Conservation (phyloP, 2,113 vertebrate genomes). For the Casuarius casuarius region DNA sequence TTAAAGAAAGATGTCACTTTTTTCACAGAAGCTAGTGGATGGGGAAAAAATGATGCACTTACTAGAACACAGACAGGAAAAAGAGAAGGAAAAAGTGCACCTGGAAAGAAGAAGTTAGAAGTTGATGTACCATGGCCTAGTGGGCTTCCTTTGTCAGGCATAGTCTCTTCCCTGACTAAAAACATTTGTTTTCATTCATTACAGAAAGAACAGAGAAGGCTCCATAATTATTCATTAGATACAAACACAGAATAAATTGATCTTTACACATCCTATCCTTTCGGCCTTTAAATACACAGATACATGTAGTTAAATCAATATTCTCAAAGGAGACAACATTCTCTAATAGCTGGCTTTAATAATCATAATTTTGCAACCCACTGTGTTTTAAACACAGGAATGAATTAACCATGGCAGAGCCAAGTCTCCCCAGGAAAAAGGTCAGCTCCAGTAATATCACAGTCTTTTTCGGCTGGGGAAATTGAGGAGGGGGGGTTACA, state of each 20-base stretch:
- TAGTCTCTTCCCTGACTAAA: neutral
- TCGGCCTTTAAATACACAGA: slow-evolving; percentile 36
- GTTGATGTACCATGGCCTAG: neutral
- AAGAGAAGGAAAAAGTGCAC: neutral
- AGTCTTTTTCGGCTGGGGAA: neutral
- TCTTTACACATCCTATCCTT: slow-evolving; percentile 33
- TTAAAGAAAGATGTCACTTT: neutral
- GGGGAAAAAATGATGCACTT: neutral
- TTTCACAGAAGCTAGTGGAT: neutral
- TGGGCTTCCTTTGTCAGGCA: neutral
- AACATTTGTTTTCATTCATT: neutral
- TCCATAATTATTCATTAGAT: slow-evolving; percentile 11
- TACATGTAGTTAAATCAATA: slow-evolving; percentile 31
- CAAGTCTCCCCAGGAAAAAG: neutral
- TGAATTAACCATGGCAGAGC: neutral
- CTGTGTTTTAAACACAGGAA: slow-evolving; percentile 23
- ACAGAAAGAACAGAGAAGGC: neutral
- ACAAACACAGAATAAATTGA: slow-evolving; percentile 10
- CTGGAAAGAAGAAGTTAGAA: neutral
- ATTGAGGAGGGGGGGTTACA: neutral
- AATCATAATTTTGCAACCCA: slow-evolving; percentile 22
- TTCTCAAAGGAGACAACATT: slow-evolving; percentile 14
- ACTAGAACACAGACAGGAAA: neutral
- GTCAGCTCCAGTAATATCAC: neutral
- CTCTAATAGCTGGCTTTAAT: slow-evolving; percentile 40